Percentiles rank a stretch among this genome's conserved stretches.
phyloP scores from a whole-genome alignment of 1,140 invertebrate genomes.

The Thaumetopoea pityocampa region DNA sequence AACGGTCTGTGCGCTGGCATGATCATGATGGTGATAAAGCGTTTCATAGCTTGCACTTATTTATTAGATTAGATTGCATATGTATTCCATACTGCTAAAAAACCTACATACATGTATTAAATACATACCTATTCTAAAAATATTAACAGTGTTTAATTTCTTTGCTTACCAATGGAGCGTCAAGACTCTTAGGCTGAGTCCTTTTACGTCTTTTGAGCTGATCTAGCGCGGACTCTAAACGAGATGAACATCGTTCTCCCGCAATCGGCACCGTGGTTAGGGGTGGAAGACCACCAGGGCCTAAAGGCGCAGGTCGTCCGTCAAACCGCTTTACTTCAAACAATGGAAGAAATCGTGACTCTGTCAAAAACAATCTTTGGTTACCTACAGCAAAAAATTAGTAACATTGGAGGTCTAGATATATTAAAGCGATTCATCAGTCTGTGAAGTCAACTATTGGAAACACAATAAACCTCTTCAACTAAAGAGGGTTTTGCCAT shows the following conservation, averaged over 20 bases:
- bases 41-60: no score
- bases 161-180: constrained; percentile 55
- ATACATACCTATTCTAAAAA: no score
- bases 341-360: constrained; percentile 61
- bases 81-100: no score
- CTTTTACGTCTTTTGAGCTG: constrained; percentile 75
- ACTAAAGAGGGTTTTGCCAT: no score
- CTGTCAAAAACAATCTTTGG: constrained; percentile 45
- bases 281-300: constrained; percentile 35
- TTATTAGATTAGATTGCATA: no score
- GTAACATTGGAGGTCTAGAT: no score
- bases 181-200: constrained; percentile 72
- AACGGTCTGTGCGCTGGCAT: no score
- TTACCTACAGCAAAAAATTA: background rate
- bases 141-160: no score
- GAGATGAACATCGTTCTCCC: constrained; percentile 70
- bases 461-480: no score
- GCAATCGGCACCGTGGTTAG: constrained; percentile 51
- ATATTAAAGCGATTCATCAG: background rate
- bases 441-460: no score
- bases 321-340: constrained; percentile 58
- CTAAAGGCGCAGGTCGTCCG: constrained; percentile 31
- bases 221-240: constrained; percentile 76
- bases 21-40: no score
- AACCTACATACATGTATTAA: no score